Conservation (phyloP, 2,113 vertebrate genomes). For the Uria lomvia region DNA sequence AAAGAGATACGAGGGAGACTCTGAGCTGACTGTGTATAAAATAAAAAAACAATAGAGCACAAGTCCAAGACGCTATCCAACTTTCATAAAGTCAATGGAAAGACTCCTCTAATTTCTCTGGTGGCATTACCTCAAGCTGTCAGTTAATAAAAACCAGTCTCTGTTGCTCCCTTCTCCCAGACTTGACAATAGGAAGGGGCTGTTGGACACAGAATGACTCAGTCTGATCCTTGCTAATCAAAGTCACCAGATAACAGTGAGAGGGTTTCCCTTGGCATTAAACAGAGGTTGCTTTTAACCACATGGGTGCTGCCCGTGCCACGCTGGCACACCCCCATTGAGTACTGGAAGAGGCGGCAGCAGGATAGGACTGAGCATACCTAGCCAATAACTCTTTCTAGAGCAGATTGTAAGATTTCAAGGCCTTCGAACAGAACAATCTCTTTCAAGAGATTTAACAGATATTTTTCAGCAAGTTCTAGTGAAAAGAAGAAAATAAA, state of each 20-base stretch:
- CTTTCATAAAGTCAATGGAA: conserved; percentile 8
- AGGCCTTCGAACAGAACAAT: neutral
- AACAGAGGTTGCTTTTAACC: neutral
- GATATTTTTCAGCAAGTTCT: neutral
- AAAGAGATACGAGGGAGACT: neutral
- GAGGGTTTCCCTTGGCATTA: neutral
- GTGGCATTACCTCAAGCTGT: neutral
- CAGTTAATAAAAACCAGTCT: neutral
- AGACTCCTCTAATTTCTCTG: conserved; percentile 2
- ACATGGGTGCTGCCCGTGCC: neutral
- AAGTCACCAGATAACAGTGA: neutral
- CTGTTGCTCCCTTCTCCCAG: neutral
- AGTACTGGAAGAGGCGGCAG: neutral
- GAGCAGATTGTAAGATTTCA: neutral
- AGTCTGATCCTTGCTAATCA: neutral
- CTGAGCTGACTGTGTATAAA: conserved; percentile 2
- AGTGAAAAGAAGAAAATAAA: neutral
- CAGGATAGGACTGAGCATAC: neutral
- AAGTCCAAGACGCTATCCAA: neutral
- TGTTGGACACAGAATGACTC: neutral
- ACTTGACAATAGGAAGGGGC: neutral
- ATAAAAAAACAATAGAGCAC: neutral
- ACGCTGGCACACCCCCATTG: neutral
- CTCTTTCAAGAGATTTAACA: neutral
- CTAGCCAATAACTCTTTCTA: neutral